Evolutionary conservation across 1,140 invertebrate species (phyloP), one percentile per base, ranked within the genome.

Genomic region (Colletes latitarsis): DNA sequence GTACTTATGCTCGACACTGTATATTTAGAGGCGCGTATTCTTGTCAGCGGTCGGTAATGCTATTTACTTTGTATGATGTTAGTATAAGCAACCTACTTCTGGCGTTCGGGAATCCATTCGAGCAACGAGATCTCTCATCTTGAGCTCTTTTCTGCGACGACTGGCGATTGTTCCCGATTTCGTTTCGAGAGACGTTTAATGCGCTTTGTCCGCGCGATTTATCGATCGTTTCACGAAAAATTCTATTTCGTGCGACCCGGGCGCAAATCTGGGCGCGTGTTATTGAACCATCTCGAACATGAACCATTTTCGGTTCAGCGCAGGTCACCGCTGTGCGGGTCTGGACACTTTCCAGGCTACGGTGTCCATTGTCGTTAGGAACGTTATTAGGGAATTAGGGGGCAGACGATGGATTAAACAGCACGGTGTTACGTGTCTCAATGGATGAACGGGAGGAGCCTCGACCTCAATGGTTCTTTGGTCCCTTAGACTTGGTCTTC

Each of bases 401-500:
- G 46, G 75, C 81, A 63, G 71, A 78, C 80, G 81, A 74, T 43
- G 80, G 85, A 84, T 85, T 87, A 84, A 88, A 77, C 63, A 57
- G 66, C 73, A 72, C 68, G 76, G 78, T 86, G 87, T 88, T 88
- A 88, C 86, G 81, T 87, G 86, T 90, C 82, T 89, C 83, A 89
- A 89, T 90, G 77, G 83, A 14, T 41, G 71, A 88, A 84, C 79
- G 83, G 77, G 88, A 88, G 82, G 76, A 87, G 86, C 83, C 83
- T 73, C 81, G 62, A 75, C 83, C 81, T 92, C 88, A 91, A 91
- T 91, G 87, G 82, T 63, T 19, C 82, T 82, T 84, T 79, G 77
- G 75, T 79, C 82, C 83, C 85, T 89, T 91, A 91, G 91, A 88
- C 89, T 87, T 88, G 84, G 86, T 83, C 88, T 91, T 92, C 88